Percentiles rank a stretch among this genome's conserved stretches.
These are phyloP conservation scores for Myopa tessellatipennis DNA, from an alignment of 2,888 invertebrate species.

Conservation along the genomic window DNA sequence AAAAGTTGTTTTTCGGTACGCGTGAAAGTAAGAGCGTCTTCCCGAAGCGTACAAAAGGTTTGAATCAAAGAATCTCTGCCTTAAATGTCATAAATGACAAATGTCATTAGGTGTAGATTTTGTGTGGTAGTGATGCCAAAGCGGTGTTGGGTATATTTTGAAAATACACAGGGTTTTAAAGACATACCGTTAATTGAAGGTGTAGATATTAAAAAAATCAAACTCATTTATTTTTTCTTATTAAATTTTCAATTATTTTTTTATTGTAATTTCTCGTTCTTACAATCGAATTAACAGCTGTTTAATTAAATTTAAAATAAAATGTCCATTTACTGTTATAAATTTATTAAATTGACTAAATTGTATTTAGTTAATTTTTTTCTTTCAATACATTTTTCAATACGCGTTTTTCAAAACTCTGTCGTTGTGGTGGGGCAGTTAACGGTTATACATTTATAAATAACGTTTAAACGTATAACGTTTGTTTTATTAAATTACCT, in stretches of 20 bases:
- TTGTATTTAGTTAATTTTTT: background rate
- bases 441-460: conserved; percentile 33
- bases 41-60: no score
- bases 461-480: background rate
- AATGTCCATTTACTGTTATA: conserved; percentile 1
- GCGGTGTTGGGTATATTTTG: no score
- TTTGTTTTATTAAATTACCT: background rate
- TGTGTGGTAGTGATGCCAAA: no score
- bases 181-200: no score
- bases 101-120: no score
- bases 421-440: conserved; percentile 42
- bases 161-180: no score
- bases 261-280: conserved; percentile 24
- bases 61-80: no score
- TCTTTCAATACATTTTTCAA: no score
- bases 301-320: background rate
- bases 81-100: no score
- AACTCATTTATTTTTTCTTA: background rate
- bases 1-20: no score
- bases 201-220: no score
- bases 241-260: conserved; percentile 29
- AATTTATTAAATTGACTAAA: conserved; percentile 1
- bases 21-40: no score
- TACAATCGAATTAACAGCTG: background rate
- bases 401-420: conserved; percentile 36